phyloP scores from a whole-genome alignment of 2,113 vertebrate species.

The Ranitomeya imitator region DNA sequence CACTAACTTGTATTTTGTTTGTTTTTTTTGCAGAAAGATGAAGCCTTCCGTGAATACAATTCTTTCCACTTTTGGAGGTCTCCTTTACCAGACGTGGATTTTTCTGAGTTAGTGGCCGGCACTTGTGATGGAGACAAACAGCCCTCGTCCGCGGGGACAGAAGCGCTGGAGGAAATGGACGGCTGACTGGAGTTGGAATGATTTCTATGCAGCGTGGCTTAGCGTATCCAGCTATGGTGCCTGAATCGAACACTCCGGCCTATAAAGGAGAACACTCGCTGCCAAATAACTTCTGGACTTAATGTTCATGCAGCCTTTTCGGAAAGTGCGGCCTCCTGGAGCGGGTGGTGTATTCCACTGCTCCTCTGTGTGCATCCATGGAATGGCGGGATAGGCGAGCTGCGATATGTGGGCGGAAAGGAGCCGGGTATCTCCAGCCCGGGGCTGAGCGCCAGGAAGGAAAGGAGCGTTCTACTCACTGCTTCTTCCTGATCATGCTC shows the following conservation, averaged over 20 bases:
- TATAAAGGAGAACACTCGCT: not conserved
- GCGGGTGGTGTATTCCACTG: not conserved
- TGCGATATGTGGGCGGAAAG: too few species aligned
- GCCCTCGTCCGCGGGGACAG: not conserved
- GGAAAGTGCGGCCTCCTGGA: not conserved
- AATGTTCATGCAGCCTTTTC: not conserved
- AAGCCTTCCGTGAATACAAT: conserved; percentile 81
- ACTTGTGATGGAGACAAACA: not conserved
- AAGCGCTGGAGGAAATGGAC: conserved; percentile 80
- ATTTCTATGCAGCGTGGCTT: too few species aligned
- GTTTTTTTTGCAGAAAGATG: conserved; percentile 67
- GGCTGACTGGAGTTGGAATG: conserved; percentile 70
- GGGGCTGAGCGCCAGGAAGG: too few species aligned
- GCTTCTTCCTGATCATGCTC: too few species aligned
- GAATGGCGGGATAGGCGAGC: too few species aligned
- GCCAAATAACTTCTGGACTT: not conserved
- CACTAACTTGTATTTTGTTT: not conserved
- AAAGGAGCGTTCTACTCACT: too few species aligned
- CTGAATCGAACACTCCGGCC: not conserved
- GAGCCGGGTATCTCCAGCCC: too few species aligned
- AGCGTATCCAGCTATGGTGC: not conserved
- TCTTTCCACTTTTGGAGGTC: conserved; percentile 90
- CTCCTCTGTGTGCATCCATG: too few species aligned
- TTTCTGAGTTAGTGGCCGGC: conserved; percentile 74
- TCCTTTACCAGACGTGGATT: conserved; percentile 82